Evolutionary conservation across 2,797 vertebrate genomes (phyloP).

Genomic region (Sebastes matsubarae): DNA sequence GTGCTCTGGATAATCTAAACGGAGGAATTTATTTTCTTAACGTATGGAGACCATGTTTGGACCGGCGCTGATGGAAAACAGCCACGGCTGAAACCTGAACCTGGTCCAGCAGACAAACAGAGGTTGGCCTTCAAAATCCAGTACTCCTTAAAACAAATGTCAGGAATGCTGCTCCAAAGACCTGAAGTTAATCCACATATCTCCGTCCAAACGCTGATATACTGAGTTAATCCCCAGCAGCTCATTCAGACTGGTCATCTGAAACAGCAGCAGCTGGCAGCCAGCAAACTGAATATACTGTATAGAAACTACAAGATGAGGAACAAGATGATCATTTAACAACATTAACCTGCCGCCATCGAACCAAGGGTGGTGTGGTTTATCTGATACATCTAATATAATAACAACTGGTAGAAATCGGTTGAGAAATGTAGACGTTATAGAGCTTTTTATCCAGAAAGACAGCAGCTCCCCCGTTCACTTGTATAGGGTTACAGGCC

Average conservation of each 20-base stretch:
- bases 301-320: no score
- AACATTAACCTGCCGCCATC: no score
- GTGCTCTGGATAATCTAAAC: conserved; percentile 38
- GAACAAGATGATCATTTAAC: no score
- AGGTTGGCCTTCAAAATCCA: background rate
- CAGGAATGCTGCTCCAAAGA: background rate
- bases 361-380: no score
- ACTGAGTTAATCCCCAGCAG: background rate
- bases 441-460: no score
- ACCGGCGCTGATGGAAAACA: conserved; percentile 1
- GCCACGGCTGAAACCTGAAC: background rate
- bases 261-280: background rate
- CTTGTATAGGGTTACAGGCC: no score
- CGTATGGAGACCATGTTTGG: conserved; percentile 15
- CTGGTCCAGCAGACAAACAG: background rate
- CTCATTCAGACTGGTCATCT: background rate
- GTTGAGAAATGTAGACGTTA: no score
- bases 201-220: no score
- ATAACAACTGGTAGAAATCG: no score
- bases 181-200: background rate
- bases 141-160: background rate
- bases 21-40: conserved; percentile 4
- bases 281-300: background rate
- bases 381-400: no score
- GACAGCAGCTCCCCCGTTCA: no score